Base-by-base conservation (phyloP, 2,113 vertebrate species). In the Perca fluviatilis region DNA sequence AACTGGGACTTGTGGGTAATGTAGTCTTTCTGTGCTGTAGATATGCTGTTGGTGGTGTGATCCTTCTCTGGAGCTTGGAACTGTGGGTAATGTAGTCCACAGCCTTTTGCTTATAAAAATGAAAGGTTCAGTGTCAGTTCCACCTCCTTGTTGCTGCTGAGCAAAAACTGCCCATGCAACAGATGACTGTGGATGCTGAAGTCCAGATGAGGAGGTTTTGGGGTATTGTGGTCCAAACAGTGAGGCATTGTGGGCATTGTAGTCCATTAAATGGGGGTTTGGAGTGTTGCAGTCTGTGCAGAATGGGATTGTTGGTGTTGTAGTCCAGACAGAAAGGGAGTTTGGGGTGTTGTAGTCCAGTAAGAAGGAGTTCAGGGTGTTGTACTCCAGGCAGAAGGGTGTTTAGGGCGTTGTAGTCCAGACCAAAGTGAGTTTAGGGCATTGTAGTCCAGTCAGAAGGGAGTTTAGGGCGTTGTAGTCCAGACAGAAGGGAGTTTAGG, bases 41-140 rank as follows among this genome's bases (percentile, higher is more conserved):
- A 30, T 27, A 4, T 43, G 36, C 7, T 74, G 77, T 70, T 3
- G 67, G 53, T 50, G 25, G 21, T n/a, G 25, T 18, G 14, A 62
- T 74, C 50, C 15, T 15, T 51, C 11, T 9, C 46, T 46, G 21
- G 25, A 82, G 67, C 67, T 5, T 27, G 67, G 78, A 62, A 69
- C 12, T 84, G 21, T 88, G 84, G 84, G 86, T 69, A 79, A 75
- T 79, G 84, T 78, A 67, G 88, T 86, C 71, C 77, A 51, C 2
- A 3, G 0, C 7, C 33, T 67, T 54, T n/a, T 19, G 33, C 13
- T 72, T 63, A 67, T 60, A 77, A 75, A 33, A 79, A 47, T 47
- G 57, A 83, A 61, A 57, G 15, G 53, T 60, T 74, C 61, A 56
- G 51, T 47, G 4, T 67, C 40, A 30, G 33, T 68, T 60, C 58